phyloP scores from a whole-genome alignment of 1,140 invertebrate genomes.

The Argopecten irradians region DNA sequence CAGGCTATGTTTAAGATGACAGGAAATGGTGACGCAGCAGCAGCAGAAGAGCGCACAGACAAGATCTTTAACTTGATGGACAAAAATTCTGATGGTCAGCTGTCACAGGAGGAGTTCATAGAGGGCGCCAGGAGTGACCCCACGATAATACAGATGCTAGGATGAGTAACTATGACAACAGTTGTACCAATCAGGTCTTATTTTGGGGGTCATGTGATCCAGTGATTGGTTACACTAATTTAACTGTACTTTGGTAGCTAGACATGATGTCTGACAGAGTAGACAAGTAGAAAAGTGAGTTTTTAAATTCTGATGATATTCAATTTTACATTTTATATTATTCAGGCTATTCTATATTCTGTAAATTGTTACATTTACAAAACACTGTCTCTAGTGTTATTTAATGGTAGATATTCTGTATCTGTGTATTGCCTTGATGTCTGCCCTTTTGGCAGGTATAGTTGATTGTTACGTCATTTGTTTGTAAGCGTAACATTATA shows the following conservation, averaged over 20 bases:
- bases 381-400: too few species aligned
- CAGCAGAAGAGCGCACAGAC: not conserved
- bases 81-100: not conserved
- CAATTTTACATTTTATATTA: too few species aligned
- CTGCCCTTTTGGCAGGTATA: too few species aligned
- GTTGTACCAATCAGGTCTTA: not conserved
- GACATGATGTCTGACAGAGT: not conserved
- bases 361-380: too few species aligned
- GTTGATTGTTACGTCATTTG: too few species aligned
- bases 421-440: too few species aligned
- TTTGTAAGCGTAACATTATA: too few species aligned
- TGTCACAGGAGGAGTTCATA: not conserved
- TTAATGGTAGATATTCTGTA: too few species aligned
- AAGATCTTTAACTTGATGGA: not conserved
- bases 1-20: not conserved
- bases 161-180: not conserved
- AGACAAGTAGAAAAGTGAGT: not conserved
- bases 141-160: not conserved
- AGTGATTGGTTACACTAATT: too few species aligned
- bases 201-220: not conserved
- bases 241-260: too few species aligned
- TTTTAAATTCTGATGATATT: too few species aligned
- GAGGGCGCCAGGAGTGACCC: not conserved
- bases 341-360: too few species aligned
- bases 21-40: not conserved